phyloP scores from a whole-genome alignment of 2,797 vertebrate species.

The Hyperoplus lanceolatus region DNA sequence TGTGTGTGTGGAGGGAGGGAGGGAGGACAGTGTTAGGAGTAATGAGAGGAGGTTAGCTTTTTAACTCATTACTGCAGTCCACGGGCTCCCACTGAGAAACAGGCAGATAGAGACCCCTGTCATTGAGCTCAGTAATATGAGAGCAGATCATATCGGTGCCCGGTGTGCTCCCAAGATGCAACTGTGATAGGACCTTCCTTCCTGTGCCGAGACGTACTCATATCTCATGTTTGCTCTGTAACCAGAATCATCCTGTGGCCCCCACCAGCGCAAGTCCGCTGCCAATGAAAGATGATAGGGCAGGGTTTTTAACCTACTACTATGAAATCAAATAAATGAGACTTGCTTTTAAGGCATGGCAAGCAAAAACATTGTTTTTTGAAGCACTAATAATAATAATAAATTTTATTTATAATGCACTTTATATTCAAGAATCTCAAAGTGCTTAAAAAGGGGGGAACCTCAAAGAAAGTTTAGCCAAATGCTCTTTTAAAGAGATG shows the following conservation, averaged over 20 bases:
- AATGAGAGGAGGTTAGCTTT: constrained; percentile 77
- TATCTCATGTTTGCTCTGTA: constrained; percentile 42
- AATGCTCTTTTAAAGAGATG: too few relatives aligned
- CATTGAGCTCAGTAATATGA: constrained; percentile 62
- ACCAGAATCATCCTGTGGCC: constrained; percentile 11
- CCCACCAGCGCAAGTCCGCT: background rate
- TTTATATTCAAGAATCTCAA: too few relatives aligned
- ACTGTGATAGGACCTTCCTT: constrained; percentile 26
- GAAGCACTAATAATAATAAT: too few relatives aligned
- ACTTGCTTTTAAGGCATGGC: constrained; percentile 13
- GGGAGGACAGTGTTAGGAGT: constrained; percentile 56
- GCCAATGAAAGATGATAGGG: constrained; percentile 7
- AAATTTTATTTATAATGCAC: too few relatives aligned
- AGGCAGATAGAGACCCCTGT: constrained; percentile 57
- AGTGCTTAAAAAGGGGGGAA: too few relatives aligned
- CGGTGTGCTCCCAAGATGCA: constrained; percentile 41
- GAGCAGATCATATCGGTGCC: constrained; percentile 54
- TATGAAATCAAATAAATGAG: constrained; percentile 49
- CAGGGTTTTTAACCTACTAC: background rate
- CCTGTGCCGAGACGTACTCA: background rate
- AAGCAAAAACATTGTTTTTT: constrained; percentile 3
- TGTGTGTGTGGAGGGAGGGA: constrained; percentile 12
- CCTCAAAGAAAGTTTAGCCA: too few relatives aligned
- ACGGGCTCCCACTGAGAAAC: constrained; percentile 56
- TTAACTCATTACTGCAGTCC: constrained; percentile 80